Evolutionary conservation across 2,888 invertebrate species (phyloP).

Genomic region (Eurytoma adleriae): DNA sequence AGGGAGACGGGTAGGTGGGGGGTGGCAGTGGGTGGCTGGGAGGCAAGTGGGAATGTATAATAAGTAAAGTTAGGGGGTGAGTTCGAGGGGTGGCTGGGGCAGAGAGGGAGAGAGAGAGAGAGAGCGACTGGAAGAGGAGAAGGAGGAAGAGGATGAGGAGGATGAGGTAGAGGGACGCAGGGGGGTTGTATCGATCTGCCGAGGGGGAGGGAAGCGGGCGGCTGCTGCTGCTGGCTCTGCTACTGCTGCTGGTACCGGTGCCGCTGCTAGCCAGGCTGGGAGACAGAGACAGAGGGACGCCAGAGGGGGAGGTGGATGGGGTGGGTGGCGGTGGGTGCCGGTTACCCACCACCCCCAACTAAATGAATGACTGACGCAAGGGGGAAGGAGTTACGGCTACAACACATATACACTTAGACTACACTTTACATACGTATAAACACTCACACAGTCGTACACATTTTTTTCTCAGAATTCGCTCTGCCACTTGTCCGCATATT

Average conservation of each 20-base stretch:
- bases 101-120: constrained; percentile 61
- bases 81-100: constrained; percentile 54
- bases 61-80: constrained; percentile 71
- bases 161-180: constrained; percentile 60
- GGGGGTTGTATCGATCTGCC: constrained; percentile 74
- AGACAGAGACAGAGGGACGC: constrained; percentile 55
- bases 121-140: constrained; percentile 64
- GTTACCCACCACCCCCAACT: constrained; percentile 69
- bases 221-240: constrained; percentile 57
- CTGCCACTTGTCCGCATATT: no score
- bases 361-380: constrained; percentile 76
- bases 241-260: constrained; percentile 56
- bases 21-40: constrained; percentile 38
- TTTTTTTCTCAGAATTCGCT: neutral
- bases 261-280: constrained; percentile 35
- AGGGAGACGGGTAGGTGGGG: constrained; percentile 28
- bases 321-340: constrained; percentile 65
- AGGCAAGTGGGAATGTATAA: constrained; percentile 71
- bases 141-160: constrained; percentile 51
- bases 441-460: neutral
- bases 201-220: constrained; percentile 67
- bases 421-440: neutral
- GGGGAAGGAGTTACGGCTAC: constrained; percentile 55
- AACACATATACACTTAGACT: neutral
- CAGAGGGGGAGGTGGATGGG: constrained; percentile 61